Conservation (phyloP, 1,140 invertebrate genomes). For the Pteromalus puparum region DNA sequence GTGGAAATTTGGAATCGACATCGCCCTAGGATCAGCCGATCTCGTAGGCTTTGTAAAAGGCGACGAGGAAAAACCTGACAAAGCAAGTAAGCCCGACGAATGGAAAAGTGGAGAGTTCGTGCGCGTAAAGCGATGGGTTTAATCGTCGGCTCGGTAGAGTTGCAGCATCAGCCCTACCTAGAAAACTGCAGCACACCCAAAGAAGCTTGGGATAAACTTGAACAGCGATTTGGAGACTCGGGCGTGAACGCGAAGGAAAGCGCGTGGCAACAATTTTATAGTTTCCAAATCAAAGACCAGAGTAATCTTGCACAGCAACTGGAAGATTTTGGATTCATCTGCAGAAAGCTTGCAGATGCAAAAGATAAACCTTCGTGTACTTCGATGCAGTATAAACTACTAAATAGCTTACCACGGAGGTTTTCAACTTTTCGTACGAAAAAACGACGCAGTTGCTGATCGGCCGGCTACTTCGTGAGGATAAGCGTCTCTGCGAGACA, state of each 20-base stretch:
- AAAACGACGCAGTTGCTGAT: neutral
- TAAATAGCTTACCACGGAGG: neutral
- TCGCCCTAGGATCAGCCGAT: slow-evolving; percentile 11
- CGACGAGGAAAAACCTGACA: slow-evolving; percentile 30
- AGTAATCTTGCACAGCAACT: slow-evolving; percentile 8
- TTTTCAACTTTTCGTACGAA: neutral
- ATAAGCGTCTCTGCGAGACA: neutral
- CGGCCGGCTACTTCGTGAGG: neutral
- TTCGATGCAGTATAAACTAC: neutral
- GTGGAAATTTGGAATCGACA: slow-evolving; percentile 32
- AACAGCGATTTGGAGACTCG: neutral
- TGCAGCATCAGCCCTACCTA: neutral
- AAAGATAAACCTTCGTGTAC: slow-evolving; percentile 12
- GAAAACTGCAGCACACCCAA: slow-evolving; percentile 34
- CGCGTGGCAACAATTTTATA: slow-evolving; percentile 42
- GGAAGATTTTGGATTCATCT: slow-evolving; percentile 39
- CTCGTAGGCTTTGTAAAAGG: neutral
- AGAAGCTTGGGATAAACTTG: slow-evolving; percentile 40
- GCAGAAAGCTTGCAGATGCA: slow-evolving; percentile 39
- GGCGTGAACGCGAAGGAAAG: slow-evolving; percentile 17
- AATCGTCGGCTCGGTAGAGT: slow-evolving; percentile 23
- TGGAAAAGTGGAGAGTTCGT: neutral
- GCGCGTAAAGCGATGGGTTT: neutral
- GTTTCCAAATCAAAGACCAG: slow-evolving; percentile 2
- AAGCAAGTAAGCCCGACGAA: neutral